Base-by-base conservation (phyloP, 2,888 invertebrate species). In the Galerucella pusilla region DNA sequence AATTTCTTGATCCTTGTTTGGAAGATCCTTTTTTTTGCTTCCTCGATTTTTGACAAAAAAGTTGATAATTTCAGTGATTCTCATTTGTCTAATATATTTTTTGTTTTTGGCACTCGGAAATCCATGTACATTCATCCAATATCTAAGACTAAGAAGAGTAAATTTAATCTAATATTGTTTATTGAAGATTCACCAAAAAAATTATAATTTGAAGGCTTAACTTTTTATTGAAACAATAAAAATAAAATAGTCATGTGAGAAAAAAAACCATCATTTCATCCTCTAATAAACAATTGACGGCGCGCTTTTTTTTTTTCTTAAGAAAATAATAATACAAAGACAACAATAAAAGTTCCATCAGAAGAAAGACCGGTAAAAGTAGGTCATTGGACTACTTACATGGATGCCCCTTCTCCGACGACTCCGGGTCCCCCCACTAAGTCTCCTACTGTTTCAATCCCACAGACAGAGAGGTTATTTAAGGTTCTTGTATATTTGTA, bases 361-460 rank as follows among this genome's bases (percentile, higher is more conserved):
- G 65, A 71, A 45, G 59, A 59, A 72, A 72, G 59, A 72, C 72
- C 72, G 49, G 72, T 59, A 59, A 65, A 71, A 72, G 72, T 72
- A 46, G 72, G 72, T 72, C 72, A 72, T 46, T 60, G 72, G 66
- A 72, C 72, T 72, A 72, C 66, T 60, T 52, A 72, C 60, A 45
- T 49, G 28, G 35, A 25, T 46, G n/a, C 46, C 66, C 66, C 66
- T 59, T 16, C 66, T 65, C 14, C 45, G 45, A 59, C 6, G 60
- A n/a, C 72, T 72, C 72, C 72, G 72, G 72, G 60, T 64, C 60
- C 72, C 49, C 46, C 72, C 20, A 20, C 66, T 16, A 60, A 64
- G 45, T 9, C 64, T 35, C 28, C 46, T 46, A 42, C 52, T 1
- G 7, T 9, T 63, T 0, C 14, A 66, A 60, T 59, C 42, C 60